These are phyloP conservation scores for Rhabditoides inermis DNA, from an alignment of 2,888 invertebrate species.

Conservation along the genomic window DNA sequence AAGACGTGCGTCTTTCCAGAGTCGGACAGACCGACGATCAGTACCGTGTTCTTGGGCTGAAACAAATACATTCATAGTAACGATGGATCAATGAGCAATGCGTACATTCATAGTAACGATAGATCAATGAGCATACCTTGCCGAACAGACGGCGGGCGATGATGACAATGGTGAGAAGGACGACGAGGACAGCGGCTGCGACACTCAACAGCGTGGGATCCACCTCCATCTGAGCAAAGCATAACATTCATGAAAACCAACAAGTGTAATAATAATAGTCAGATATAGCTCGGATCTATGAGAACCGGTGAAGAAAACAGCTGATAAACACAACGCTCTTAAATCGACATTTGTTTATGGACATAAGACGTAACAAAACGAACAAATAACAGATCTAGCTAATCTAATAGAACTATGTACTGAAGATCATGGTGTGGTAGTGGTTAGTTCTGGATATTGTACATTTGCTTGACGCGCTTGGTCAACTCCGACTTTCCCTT, in stretches of 20 bases:
- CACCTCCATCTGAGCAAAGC: conserved; percentile 9
- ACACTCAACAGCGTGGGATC: conserved; percentile 17
- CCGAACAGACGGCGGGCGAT: conserved; percentile 12
- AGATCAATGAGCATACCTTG: background rate
- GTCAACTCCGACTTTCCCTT: conserved; percentile 59
- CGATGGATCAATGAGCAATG: background rate
- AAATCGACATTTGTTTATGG: too few relatives aligned
- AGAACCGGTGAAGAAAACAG: too few relatives aligned
- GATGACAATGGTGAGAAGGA: conserved; percentile 14
- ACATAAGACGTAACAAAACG: too few relatives aligned
- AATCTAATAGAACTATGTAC: too few relatives aligned
- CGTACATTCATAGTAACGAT: background rate
- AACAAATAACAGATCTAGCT: conserved; percentile 12
- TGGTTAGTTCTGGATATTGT: conserved; percentile 29
- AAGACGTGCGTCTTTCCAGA: conserved; percentile 83
- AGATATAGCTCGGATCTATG: too few relatives aligned
- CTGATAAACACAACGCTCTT: too few relatives aligned
- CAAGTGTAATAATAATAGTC: too few relatives aligned
- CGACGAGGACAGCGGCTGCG: conserved; percentile 13
- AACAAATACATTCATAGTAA: background rate
- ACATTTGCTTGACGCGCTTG: conserved; percentile 37
- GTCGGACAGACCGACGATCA: conserved; percentile 77
- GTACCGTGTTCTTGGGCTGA: conserved; percentile 55
- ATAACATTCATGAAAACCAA: too few relatives aligned
- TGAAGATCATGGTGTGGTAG: too few relatives aligned